These are phyloP conservation scores for Dendrocincla tyrannina DNA, from an alignment of 2,797 vertebrate species.

Conservation along the genomic window DNA sequence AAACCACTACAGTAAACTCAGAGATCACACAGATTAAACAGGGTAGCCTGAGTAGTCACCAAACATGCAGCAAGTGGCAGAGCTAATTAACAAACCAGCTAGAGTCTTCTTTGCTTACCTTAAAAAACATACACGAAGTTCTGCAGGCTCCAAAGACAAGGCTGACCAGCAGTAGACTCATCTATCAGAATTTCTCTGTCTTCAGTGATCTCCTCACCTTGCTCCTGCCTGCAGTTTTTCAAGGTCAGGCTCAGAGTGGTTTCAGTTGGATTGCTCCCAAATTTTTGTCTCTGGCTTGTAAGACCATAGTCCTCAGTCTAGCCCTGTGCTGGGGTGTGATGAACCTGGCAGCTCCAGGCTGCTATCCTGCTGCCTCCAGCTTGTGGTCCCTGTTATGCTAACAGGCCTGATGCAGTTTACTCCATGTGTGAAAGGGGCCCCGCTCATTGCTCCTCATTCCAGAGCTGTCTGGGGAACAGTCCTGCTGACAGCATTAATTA, in stretches of 20 bases:
- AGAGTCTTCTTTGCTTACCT: neutral
- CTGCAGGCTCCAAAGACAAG: neutral
- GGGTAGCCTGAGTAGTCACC: accelerated
- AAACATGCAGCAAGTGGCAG: neutral
- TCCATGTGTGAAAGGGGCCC: accelerated
- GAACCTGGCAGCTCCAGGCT: neutral
- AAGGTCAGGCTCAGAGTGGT: neutral
- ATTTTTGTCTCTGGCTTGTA: neutral
- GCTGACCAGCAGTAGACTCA: neutral
- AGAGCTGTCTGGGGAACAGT: neutral
- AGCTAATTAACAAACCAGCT: neutral
- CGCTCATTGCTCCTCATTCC: neutral
- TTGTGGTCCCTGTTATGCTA: accelerated
- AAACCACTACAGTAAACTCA: neutral
- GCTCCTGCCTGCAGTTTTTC: neutral
- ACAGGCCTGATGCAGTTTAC: neutral
- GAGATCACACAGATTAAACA: neutral
- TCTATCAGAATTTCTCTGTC: accelerated
- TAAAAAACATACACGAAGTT: accelerated
- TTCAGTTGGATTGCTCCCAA: neutral
- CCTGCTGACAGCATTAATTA: neutral
- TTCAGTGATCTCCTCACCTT: neutral
- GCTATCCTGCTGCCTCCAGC: neutral
- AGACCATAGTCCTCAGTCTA: neutral
- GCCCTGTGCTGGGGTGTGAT: neutral